A percentile compares a stretch with the other conserved stretches of the same genome.
phyloP scores from a whole-genome alignment of 2,888 invertebrate genomes.

The Cheilosia grossa region DNA sequence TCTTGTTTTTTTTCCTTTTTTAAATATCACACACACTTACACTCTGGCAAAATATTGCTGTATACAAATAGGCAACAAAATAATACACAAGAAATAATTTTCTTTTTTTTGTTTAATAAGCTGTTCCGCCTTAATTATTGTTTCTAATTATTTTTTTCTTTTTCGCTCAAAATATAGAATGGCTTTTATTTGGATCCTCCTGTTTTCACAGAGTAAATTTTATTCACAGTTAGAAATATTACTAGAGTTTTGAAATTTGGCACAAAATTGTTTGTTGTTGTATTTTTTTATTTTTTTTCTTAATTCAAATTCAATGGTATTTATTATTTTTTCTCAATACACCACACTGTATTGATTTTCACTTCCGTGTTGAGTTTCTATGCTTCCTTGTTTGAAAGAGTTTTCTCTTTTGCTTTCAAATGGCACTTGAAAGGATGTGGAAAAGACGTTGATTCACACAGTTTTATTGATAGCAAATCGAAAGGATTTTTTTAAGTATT shows the following conservation, averaged over 20 bases:
- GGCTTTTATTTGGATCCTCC: conserved; percentile 6
- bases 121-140: conserved; percentile 42
- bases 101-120: conserved; percentile 13
- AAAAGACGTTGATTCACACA: conserved; percentile 56
- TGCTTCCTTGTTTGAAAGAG: conserved; percentile 17
- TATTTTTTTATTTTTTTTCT: conserved; percentile 5
- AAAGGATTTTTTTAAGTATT: conserved; percentile 28
- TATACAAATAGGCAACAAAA: conserved; percentile 51
- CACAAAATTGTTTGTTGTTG: conserved; percentile 58
- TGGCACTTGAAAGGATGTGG: conserved; percentile 68
- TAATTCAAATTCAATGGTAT: conserved; percentile 11
- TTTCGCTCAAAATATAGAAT: conserved; percentile 44
- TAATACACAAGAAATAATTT: conserved; percentile 43
- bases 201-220: conserved; percentile 26
- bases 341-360: conserved; percentile 70
- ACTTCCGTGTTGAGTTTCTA: conserved; percentile 62
- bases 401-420: conserved; percentile 38
- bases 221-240: conserved; percentile 36
- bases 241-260: conserved; percentile 66
- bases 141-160: conserved; percentile 50
- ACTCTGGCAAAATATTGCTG: conserved; percentile 71
- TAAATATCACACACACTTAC: conserved; percentile 69
- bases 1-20: conserved; percentile 20
- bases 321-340: conserved; percentile 41
- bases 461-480: conserved; percentile 9